Evolutionary conservation across 92 coral and sea anemone genomes (phyloP).

Genomic region (Zoanthus gigantus): DNA sequence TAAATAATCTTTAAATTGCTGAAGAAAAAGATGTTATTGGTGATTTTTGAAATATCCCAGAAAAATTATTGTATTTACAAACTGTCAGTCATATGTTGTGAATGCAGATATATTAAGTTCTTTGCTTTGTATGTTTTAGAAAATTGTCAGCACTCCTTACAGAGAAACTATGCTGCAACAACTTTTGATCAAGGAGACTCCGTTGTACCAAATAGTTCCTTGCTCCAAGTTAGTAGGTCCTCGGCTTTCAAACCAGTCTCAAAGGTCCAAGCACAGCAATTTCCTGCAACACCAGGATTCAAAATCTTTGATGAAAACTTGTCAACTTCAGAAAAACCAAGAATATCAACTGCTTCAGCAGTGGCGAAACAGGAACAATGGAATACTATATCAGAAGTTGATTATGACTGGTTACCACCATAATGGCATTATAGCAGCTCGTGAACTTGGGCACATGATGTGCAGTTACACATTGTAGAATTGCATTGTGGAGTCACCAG

Average conservation of each 20-base stretch:
- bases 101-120: neutral
- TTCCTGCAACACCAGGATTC: slow-evolving; percentile 6
- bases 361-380: neutral
- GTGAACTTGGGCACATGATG: too few relatives aligned
- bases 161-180: neutral
- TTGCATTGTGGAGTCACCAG: too few relatives aligned
- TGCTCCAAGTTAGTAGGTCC: neutral
- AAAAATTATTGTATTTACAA: neutral
- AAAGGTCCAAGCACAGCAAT: neutral
- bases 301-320: slow-evolving; percentile 6
- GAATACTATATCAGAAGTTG: neutral
- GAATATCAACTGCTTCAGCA: neutral
- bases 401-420: too few relatives aligned
- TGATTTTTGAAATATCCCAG: neutral
- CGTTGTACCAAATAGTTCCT: neutral
- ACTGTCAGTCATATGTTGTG: neutral
- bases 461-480: too few relatives aligned
- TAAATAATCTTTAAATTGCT: too few relatives aligned
- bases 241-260: slow-evolving; percentile 29
- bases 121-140: neutral
- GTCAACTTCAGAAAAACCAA: neutral
- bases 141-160: neutral
- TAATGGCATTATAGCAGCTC: too few relatives aligned
- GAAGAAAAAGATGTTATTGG: too few relatives aligned
- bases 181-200: neutral